Conservation (phyloP, 2,797 vertebrate species). For the Malurus splendens region DNA sequence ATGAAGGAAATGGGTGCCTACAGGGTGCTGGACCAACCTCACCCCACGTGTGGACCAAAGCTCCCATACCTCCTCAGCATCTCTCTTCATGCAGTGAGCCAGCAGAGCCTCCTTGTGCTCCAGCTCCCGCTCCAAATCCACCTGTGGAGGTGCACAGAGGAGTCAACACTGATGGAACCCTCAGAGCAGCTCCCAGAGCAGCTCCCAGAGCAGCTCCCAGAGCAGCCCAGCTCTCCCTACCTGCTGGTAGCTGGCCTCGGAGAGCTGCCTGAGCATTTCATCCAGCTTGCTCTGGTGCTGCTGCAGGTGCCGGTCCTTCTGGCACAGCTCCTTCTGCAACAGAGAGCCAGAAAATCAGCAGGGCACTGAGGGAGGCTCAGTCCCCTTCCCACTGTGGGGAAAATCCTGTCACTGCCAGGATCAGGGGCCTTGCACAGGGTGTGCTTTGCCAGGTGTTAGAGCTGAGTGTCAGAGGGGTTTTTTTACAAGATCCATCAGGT, state of each 20-base stretch:
- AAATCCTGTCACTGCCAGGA: neutral
- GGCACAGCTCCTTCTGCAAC: slow-evolving; percentile 86
- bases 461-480: neutral
- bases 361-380: neutral
- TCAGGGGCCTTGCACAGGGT: neutral
- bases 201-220: neutral
- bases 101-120: slow-evolving; percentile 81
- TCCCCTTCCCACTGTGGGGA: neutral
- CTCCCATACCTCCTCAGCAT: slow-evolving; percentile 79
- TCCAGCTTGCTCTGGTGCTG: slow-evolving; percentile 89
- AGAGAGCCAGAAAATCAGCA: neutral
- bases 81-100: slow-evolving; percentile 80
- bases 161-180: neutral
- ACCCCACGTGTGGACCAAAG: neutral
- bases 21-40: neutral
- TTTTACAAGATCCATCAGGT: neutral
- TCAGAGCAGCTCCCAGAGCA: too few species aligned
- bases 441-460: neutral
- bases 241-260: slow-evolving; percentile 83
- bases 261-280: slow-evolving; percentile 82
- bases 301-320: slow-evolving; percentile 89
- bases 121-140: slow-evolving; percentile 82
- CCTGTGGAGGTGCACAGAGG: slow-evolving; percentile 58
- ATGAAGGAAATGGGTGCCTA: neutral
- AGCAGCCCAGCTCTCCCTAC: slow-evolving; percentile 52